Conservation (phyloP, 2,113 vertebrate species). For the Ariopsis seemanni region DNA sequence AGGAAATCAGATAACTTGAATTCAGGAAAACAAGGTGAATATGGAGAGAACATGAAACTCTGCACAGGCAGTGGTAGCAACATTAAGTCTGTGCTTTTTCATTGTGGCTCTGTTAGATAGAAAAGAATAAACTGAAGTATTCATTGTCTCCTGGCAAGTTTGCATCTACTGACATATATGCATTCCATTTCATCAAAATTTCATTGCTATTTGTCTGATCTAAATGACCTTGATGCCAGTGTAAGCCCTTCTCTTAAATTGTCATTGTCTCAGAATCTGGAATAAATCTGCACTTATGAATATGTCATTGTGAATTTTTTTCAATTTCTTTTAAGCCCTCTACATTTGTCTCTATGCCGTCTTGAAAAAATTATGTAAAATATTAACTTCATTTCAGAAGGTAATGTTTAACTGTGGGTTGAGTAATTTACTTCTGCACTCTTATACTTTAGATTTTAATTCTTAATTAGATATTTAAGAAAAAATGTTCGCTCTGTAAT, state of each 20-base stretch:
- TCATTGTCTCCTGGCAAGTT: background rate
- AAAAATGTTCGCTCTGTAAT: background rate
- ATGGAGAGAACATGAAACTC: background rate
- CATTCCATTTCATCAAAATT: background rate
- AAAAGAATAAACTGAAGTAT: background rate
- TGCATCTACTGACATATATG: background rate
- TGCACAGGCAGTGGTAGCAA: background rate
- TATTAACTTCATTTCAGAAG: constrained; percentile 20
- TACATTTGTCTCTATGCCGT: background rate
- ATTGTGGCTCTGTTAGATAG: background rate
- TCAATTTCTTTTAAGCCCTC: background rate
- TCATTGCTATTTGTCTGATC: background rate
- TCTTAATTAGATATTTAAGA: background rate
- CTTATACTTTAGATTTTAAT: background rate
- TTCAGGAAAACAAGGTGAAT: background rate
- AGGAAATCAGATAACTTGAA: background rate
- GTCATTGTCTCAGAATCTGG: constrained; percentile 1
- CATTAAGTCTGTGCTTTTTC: background rate
- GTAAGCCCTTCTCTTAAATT: background rate
- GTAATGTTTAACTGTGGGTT: background rate
- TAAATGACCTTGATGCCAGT: background rate
- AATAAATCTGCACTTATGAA: constrained; percentile 22
- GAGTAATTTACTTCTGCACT: background rate
- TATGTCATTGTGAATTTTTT: constrained; percentile 23
- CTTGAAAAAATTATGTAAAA: constrained; percentile 12